Evolutionary conservation across 2,888 invertebrate species (phyloP).

Genomic region (Philereme transversata): DNA sequence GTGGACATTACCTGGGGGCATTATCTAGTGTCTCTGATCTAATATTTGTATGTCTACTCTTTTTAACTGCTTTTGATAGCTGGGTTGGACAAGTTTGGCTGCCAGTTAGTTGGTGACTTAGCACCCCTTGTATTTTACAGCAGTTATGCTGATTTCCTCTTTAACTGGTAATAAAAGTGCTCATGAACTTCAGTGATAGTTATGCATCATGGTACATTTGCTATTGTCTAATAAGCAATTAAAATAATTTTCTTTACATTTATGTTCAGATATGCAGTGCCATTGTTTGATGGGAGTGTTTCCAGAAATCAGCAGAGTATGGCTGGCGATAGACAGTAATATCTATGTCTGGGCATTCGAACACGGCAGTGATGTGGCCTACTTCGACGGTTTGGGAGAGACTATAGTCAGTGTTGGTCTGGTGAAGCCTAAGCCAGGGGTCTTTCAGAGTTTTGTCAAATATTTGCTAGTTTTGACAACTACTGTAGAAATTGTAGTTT

Average conservation of each 20-base stretch:
- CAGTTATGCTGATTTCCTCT: too few relatives aligned
- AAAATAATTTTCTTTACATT: conserved; percentile 43
- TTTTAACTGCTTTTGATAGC: too few relatives aligned
- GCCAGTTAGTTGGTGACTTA: too few relatives aligned
- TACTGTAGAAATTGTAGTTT: conserved; percentile 95
- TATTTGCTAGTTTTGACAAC: conserved; percentile 96
- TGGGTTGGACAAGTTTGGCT: too few relatives aligned
- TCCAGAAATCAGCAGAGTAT: conserved; percentile 97
- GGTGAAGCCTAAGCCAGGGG: conserved; percentile 93
- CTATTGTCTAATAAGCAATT: background rate
- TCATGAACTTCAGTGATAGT: too few relatives aligned
- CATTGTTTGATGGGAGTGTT: conserved; percentile 99
- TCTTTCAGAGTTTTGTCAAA: conserved; percentile 95
- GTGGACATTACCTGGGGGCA: too few relatives aligned
- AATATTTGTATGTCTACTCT: too few relatives aligned
- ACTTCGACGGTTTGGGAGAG: conserved; percentile 97
- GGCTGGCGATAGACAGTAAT: conserved; percentile 98
- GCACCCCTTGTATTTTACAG: too few relatives aligned
- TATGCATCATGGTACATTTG: too few relatives aligned
- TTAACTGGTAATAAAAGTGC: too few relatives aligned
- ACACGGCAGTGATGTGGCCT: conserved; percentile 96
- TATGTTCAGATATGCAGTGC: conserved; percentile 92
- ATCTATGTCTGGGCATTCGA: conserved; percentile 99
- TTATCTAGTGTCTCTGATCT: too few relatives aligned
- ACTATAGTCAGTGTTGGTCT: conserved; percentile 97